A percentile compares a stretch with the other conserved stretches of the same genome.
Conservation (phyloP, 1,140 invertebrate genomes). For the Macrosteles quadrilineatus region DNA sequence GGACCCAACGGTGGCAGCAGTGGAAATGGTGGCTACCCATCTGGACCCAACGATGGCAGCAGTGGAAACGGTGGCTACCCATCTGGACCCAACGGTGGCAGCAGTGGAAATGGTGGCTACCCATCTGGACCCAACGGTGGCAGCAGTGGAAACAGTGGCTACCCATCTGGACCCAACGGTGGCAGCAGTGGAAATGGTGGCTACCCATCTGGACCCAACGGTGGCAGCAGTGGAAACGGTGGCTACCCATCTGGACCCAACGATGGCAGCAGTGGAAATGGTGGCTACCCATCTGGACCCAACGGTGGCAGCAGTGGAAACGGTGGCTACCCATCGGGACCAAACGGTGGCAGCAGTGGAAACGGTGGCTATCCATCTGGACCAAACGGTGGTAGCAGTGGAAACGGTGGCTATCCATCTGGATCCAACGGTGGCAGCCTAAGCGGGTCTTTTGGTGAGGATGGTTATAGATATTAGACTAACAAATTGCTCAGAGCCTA, state of each 20-base stretch:
- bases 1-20: constrained; percentile 39
- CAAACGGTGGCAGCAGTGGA: constrained; percentile 22
- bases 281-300: constrained; percentile 18
- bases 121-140: constrained; percentile 39
- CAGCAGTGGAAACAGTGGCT: constrained; percentile 5
- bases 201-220: constrained; percentile 18
- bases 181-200: background rate
- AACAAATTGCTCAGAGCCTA: no score
- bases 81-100: constrained; percentile 22
- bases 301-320: constrained; percentile 27
- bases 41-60: constrained; percentile 37
- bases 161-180: background rate
- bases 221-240: constrained; percentile 2
- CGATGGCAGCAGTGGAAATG: background rate
- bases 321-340: constrained; percentile 44
- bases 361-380: constrained; percentile 16
- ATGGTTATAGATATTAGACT: no score
- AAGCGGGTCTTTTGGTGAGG: background rate
- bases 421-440: constrained; percentile 32
- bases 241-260: constrained; percentile 37
- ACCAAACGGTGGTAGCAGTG: constrained; percentile 31
- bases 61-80: constrained; percentile 17
- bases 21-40: constrained; percentile 40
- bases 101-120: constrained; percentile 37
- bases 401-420: constrained; percentile 44